phyloP scores from a whole-genome alignment of 1,140 invertebrate genomes.

The Homalodisca vitripennis region DNA sequence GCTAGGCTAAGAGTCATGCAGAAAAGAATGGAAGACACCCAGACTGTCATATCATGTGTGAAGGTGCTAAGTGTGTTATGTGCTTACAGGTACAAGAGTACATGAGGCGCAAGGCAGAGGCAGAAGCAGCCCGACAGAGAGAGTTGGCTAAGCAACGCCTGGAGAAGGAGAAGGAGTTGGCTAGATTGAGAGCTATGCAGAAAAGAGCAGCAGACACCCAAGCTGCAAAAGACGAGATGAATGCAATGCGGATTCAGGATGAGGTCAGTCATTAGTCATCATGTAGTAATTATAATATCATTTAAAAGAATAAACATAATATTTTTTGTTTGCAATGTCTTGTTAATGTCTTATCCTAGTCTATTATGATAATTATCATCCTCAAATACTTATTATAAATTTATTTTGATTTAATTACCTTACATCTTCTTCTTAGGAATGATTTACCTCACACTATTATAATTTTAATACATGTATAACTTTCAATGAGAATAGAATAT shows the following conservation, averaged over 20 bases:
- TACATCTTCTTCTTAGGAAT: too few species aligned
- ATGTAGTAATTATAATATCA: too few species aligned
- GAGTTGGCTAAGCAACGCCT: slow-evolving; percentile 51
- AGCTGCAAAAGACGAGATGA: slow-evolving; percentile 54
- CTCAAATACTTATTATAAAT: too few species aligned
- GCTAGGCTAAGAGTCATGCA: too few species aligned
- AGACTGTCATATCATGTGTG: background rate
- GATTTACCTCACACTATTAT: too few species aligned
- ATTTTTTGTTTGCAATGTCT: too few species aligned
- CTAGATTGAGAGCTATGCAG: slow-evolving; percentile 50
- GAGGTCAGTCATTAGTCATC: slow-evolving; percentile 47
- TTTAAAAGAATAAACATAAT: too few species aligned
- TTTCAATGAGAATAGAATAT: too few species aligned
- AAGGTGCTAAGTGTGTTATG: background rate
- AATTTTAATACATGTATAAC: too few species aligned
- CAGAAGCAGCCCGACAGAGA: slow-evolving; percentile 54
- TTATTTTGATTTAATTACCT: too few species aligned
- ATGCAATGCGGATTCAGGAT: slow-evolving; percentile 54
- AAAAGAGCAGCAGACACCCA: slow-evolving; percentile 49
- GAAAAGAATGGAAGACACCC: background rate
- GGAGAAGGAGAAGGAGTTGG: slow-evolving; percentile 53
- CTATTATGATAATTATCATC: too few species aligned
- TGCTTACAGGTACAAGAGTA: slow-evolving; percentile 56
- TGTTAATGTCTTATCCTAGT: too few species aligned
- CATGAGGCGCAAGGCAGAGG: slow-evolving; percentile 57